Base-by-base conservation (phyloP, 2,888 invertebrate genomes). In the Agonopterix heracliana region DNA sequence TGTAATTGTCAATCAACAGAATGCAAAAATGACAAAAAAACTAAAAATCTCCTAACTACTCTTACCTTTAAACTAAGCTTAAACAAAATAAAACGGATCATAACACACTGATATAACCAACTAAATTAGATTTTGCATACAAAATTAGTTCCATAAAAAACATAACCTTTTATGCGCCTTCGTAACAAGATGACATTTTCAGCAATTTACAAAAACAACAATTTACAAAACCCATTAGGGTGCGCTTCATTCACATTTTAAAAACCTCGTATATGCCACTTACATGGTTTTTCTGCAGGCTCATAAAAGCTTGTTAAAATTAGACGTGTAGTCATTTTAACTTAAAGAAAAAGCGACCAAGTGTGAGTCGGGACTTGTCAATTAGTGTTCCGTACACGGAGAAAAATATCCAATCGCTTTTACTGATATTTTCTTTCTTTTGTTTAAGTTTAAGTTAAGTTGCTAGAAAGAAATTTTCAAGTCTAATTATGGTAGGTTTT, bases 141-240 rank as follows among this genome's bases (percentile, higher is more conserved):
- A 49, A 50, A 59, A 64, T 61, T 76, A 69, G 73, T 65, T 58
- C 61, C 63, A 64, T 64, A 63, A 60, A 63, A 54, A 67, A 60
- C 68, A 68, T 73, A 67, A 74, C 71, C 54, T 71, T 76, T 77
- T 71, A 79, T 63, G 75, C 63, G 44, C 50, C 58, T 52, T 47
- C 46, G 26, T 63, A 45, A 45, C 26, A 50, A 47, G 42, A 46
- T 47, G 41, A 41, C 40, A 50, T 50, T 50, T 50, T 36, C 45
- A 41, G 34, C 34, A 34, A 35, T 41, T 41, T 41, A 8, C 38
- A 3, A 38, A 44, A 17, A 44, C 36, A 35, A 13, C 45, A 17
- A 17, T 34, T 50, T 50, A 40, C 44, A 47, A 46, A 47, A 47
- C 13, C 36, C 9, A 44, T 17, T 34, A 42, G 2, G n/a, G 40